These are phyloP conservation scores for Ectemnius continuus DNA, from an alignment of 2,888 invertebrate species.

Conservation along the genomic window DNA sequence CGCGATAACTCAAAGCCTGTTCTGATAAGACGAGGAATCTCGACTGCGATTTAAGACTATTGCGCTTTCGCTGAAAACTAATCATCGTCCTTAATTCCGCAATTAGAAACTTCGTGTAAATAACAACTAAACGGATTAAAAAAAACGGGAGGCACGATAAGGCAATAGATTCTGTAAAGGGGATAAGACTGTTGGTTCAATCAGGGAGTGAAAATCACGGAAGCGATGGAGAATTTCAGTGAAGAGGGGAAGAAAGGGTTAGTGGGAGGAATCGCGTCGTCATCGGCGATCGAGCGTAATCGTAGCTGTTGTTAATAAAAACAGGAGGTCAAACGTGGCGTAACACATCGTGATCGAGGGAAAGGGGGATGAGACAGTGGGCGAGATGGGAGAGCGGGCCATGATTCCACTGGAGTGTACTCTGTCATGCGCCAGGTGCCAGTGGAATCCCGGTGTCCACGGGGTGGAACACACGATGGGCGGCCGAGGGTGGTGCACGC, in stretches of 20 bases:
- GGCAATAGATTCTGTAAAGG: too few relatives aligned
- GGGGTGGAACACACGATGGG: slow-evolving; percentile 33
- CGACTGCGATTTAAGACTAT: background rate
- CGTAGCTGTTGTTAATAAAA: slow-evolving; percentile 67
- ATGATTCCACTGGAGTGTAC: slow-evolving; percentile 63
- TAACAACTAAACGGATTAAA: too few relatives aligned
- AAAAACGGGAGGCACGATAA: too few relatives aligned
- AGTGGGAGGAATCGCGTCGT: slow-evolving; percentile 47
- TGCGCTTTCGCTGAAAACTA: too few relatives aligned
- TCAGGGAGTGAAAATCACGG: slow-evolving; percentile 10
- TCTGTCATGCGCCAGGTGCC: slow-evolving; percentile 65
- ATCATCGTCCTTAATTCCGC: too few relatives aligned
- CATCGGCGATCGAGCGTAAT: slow-evolving; percentile 58
- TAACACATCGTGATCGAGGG: slow-evolving; percentile 39
- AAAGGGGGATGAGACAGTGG: slow-evolving; percentile 7
- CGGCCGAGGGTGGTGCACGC: slow-evolving; percentile 33
- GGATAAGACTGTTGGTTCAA: too few relatives aligned
- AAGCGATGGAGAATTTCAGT: slow-evolving; percentile 18
- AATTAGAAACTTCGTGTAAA: too few relatives aligned
- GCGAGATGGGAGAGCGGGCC: slow-evolving; percentile 23
- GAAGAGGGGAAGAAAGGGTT: background rate
- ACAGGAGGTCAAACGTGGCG: slow-evolving; percentile 62
- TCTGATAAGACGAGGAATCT: too few relatives aligned
- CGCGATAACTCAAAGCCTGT: too few relatives aligned
- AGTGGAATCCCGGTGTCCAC: slow-evolving; percentile 51